Evolutionary conservation across 2,888 invertebrate species (phyloP).

Genomic region (Campoplex capitator): DNA sequence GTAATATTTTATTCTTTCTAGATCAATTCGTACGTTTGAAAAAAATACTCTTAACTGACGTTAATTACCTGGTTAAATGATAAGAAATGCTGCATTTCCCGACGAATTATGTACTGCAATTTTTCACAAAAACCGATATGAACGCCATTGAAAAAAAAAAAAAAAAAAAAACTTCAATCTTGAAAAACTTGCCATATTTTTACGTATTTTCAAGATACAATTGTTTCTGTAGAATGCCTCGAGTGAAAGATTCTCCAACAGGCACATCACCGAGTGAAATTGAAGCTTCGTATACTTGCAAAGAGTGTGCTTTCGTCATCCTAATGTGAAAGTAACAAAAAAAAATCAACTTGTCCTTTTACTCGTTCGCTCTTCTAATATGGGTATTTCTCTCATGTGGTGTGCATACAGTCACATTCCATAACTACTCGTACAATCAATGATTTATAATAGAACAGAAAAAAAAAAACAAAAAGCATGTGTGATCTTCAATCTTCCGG

Average conservation of each 20-base stretch:
- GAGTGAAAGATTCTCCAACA: background rate
- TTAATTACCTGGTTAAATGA: no score
- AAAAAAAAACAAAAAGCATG: slow-evolving; percentile 16
- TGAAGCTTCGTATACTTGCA: slow-evolving; percentile 4
- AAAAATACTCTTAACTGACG: no score
- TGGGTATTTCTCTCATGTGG: slow-evolving; percentile 12
- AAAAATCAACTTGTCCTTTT: slow-evolving; percentile 11
- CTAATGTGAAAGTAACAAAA: slow-evolving; percentile 2
- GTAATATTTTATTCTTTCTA: no score
- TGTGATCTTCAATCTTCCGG: slow-evolving; percentile 56
- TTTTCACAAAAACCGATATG: background rate
- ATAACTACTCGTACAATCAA: slow-evolving; percentile 46
- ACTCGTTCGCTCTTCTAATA: slow-evolving; percentile 40
- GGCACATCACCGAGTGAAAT: slow-evolving; percentile 21
- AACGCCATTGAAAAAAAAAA: background rate
- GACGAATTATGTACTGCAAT: background rate
- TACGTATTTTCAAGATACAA: background rate
- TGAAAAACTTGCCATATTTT: slow-evolving; percentile 12
- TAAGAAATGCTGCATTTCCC: no score
- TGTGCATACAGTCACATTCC: slow-evolving; percentile 44
- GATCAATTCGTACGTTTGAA: no score
- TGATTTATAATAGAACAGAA: slow-evolving; percentile 33
- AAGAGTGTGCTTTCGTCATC: slow-evolving; percentile 24
- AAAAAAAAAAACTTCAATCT: background rate
- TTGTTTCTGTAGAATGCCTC: slow-evolving; percentile 1